Percentiles rank a stretch among this genome's conserved stretches.
Conservation (phyloP, 2,888 invertebrate genomes). For the Athripsodes cinereus region DNA sequence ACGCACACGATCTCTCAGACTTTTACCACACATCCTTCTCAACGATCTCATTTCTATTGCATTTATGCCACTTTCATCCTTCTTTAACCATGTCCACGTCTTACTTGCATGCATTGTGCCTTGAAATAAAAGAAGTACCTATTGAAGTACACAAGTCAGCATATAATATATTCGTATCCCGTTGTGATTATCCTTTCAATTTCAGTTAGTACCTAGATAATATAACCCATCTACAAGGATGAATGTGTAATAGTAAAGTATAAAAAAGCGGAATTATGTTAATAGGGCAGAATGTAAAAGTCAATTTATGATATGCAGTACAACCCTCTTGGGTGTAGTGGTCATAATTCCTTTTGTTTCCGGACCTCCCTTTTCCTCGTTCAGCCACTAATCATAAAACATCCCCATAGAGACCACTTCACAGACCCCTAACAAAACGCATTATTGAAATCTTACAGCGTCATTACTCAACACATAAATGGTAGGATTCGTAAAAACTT, state of each 20-base stretch:
- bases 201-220: too few species aligned
- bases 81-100: too few species aligned
- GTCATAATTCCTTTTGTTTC: conserved; percentile 23
- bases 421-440: not conserved
- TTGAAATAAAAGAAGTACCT: too few species aligned
- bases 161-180: too few species aligned
- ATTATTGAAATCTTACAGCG: not conserved
- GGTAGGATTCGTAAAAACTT: not conserved
- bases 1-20: too few species aligned
- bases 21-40: too few species aligned
- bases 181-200: too few species aligned
- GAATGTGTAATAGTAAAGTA: not conserved
- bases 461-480: not conserved
- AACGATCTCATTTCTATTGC: too few species aligned
- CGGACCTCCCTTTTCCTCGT: not conserved
- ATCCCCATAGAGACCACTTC: conserved; percentile 13
- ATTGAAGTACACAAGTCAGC: too few species aligned
- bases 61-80: too few species aligned
- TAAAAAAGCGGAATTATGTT: not conserved
- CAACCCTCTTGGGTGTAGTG: conserved; percentile 23
- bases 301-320: conserved; percentile 23
- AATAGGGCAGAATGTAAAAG: conserved; percentile 3
- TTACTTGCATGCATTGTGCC: too few species aligned
- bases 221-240: too few species aligned
- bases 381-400: conserved; percentile 9